phyloP scores from a whole-genome alignment of 2,888 invertebrate species.

The Nycteola revayana region DNA sequence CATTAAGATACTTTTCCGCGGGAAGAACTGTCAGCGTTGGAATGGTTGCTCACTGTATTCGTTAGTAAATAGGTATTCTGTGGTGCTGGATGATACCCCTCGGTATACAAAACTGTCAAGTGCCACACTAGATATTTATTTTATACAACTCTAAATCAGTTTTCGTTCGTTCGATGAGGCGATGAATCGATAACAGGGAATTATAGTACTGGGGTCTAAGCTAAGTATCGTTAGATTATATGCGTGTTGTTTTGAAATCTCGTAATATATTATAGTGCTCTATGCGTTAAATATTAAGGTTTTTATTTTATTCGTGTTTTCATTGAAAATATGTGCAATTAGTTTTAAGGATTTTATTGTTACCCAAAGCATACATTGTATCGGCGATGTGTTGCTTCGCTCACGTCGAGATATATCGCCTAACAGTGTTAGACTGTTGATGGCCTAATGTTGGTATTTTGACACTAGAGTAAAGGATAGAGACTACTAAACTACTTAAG shows the following conservation, averaged over 20 bases:
- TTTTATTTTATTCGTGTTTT: conserved; percentile 71
- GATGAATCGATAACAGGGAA: conserved; percentile 62
- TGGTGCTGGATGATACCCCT: conserved; percentile 63
- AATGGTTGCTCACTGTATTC: conserved; percentile 78
- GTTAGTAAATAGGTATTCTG: conserved; percentile 65
- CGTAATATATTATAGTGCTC: conserved; percentile 73
- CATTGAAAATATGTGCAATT: conserved; percentile 70
- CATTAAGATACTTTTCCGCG: conserved; percentile 48
- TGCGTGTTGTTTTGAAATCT: conserved; percentile 79
- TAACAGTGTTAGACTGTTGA: conserved; percentile 12
- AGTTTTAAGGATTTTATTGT: conserved; percentile 68
- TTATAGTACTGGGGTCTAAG: conserved; percentile 63
- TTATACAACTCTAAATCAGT: conserved; percentile 49
- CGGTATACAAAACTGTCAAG: conserved; percentile 55
- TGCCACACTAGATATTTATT: conserved; percentile 76
- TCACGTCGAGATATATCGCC: conserved; percentile 18
- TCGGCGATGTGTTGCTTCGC: conserved; percentile 46
- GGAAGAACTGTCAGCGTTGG: conserved; percentile 56
- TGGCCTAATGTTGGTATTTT: conserved; percentile 28
- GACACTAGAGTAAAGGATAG: conserved; percentile 32
- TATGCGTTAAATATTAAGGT: conserved; percentile 62
- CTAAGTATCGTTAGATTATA: conserved; percentile 62
- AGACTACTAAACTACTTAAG: conserved; percentile 30
- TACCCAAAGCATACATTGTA: conserved; percentile 71
- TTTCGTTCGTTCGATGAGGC: conserved; percentile 39